These are phyloP conservation scores for Drosophila greeni DNA, from an alignment of 2,888 invertebrate species.

Conservation along the genomic window DNA sequence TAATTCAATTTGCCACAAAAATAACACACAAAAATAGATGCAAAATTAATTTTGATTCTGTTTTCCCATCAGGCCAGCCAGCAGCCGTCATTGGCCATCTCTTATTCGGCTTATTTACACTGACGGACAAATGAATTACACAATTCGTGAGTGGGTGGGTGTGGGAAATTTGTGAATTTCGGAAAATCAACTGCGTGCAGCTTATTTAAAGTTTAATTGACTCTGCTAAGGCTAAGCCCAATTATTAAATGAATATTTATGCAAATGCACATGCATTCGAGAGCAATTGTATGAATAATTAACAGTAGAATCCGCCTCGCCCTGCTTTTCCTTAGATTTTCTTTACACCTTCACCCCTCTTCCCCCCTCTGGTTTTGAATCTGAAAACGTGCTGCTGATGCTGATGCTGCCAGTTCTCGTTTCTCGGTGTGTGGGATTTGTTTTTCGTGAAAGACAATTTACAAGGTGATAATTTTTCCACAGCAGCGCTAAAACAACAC, in stretches of 20 bases:
- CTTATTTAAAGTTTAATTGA: conserved; percentile 63
- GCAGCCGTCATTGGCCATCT: background rate
- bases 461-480: conserved; percentile 54
- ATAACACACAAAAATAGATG: conserved; percentile 37
- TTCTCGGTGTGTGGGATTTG: conserved; percentile 35
- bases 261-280: conserved; percentile 54
- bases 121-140: conserved; percentile 58
- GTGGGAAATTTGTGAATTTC: conserved; percentile 25
- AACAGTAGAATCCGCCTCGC: background rate
- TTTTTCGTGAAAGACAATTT: conserved; percentile 46
- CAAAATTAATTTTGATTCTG: conserved; percentile 35
- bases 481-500: conserved; percentile 34
- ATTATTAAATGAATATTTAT: conserved; percentile 72
- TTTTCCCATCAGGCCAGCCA: background rate
- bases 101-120: conserved; percentile 33
- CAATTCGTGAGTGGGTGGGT: conserved; percentile 22
- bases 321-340: background rate
- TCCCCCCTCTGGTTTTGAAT: background rate
- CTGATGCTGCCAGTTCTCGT: conserved; percentile 8
- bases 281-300: conserved; percentile 28
- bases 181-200: conserved; percentile 25
- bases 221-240: conserved; percentile 52
- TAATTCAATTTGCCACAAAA: conserved; percentile 45
- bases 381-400: conserved; percentile 4
- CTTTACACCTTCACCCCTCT: background rate